Percentiles rank a stretch among this genome's conserved stretches.
These are phyloP conservation scores for Hypomecis punctinalis DNA, from an alignment of 2,888 invertebrate species.

Conservation along the genomic window DNA sequence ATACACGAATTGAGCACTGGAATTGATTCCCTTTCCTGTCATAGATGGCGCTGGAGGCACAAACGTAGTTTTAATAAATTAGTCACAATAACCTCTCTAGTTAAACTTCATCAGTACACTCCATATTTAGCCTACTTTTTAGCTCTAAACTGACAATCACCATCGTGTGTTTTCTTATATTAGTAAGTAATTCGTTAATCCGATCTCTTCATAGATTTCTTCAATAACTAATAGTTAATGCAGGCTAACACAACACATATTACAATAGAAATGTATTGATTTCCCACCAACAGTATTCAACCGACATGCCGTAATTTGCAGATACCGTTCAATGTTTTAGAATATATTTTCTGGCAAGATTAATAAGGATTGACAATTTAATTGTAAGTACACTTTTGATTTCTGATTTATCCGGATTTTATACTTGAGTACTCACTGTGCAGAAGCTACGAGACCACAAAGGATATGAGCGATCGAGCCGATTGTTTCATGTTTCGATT, in stretches of 20 bases:
- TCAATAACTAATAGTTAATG: constrained; percentile 76
- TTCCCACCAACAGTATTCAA: constrained; percentile 80
- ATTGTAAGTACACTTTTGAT: constrained; percentile 42
- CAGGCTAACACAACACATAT: constrained; percentile 82
- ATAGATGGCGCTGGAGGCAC: constrained; percentile 36
- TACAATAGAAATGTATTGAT: constrained; percentile 83
- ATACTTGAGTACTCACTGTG: constrained; percentile 80
- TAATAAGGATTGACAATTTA: constrained; percentile 51
- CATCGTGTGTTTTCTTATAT: constrained; percentile 71
- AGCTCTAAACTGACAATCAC: constrained; percentile 68
- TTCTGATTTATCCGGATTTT: constrained; percentile 73
- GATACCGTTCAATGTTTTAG: constrained; percentile 78
- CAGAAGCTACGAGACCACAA: constrained; percentile 79
- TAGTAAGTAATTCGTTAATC: constrained; percentile 82
- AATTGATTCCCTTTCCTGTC: constrained; percentile 60
- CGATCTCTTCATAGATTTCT: constrained; percentile 81
- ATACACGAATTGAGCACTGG: constrained; percentile 61
- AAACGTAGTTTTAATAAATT: constrained; percentile 40
- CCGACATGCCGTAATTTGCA: constrained; percentile 82
- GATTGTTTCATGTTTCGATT: constrained; percentile 62
- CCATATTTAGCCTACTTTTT: constrained; percentile 47
- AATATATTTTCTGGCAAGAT: constrained; percentile 67
- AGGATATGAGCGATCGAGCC: constrained; percentile 76
- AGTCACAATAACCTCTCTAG: constrained; percentile 39
- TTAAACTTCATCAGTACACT: constrained; percentile 36